phyloP scores from a whole-genome alignment of 2,888 invertebrate genomes.

The Allophyes oxyacanthae region DNA sequence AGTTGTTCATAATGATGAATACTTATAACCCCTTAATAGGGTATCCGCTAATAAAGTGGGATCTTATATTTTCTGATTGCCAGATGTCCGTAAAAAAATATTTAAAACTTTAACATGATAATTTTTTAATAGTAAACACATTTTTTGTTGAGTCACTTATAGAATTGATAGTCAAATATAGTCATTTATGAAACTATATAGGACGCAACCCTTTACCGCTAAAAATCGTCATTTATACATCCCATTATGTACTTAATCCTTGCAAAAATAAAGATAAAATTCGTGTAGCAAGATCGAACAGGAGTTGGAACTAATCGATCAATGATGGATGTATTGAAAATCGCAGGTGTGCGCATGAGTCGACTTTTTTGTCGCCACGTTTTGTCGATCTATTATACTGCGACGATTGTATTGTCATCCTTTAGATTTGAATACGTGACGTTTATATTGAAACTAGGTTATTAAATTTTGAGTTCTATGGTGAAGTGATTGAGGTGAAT shows the following conservation, averaged over 20 bases:
- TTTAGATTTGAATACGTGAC: slow-evolving; percentile 47
- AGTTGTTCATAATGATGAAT: no score
- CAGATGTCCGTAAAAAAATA: no score
- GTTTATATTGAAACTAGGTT: slow-evolving; percentile 13
- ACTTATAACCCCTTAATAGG: no score
- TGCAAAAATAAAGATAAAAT: slow-evolving; percentile 28
- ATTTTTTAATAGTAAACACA: no score
- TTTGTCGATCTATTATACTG: slow-evolving; percentile 62
- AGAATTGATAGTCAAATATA: slow-evolving; percentile 52
- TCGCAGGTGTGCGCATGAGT: slow-evolving; percentile 87
- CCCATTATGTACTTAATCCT: slow-evolving; percentile 4
- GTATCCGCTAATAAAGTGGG: no score
- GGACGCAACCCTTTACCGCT: slow-evolving; percentile 39
- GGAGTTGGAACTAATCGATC: slow-evolving; percentile 79
- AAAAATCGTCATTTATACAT: slow-evolving; percentile 19
- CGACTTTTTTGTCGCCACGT: slow-evolving; percentile 73
- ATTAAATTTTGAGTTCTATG: slow-evolving; percentile 32
- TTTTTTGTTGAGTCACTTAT: slow-evolving; percentile 39
- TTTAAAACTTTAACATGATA: no score
- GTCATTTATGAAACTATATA: slow-evolving; percentile 23
- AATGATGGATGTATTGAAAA: slow-evolving; percentile 81
- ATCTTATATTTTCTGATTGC: no score
- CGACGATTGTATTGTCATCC: slow-evolving; percentile 69
- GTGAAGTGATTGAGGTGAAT: rapidly evolving
- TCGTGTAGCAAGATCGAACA: slow-evolving; percentile 8